phyloP scores from a whole-genome alignment of 2,113 vertebrate species.

The Otocyon megalotis region DNA sequence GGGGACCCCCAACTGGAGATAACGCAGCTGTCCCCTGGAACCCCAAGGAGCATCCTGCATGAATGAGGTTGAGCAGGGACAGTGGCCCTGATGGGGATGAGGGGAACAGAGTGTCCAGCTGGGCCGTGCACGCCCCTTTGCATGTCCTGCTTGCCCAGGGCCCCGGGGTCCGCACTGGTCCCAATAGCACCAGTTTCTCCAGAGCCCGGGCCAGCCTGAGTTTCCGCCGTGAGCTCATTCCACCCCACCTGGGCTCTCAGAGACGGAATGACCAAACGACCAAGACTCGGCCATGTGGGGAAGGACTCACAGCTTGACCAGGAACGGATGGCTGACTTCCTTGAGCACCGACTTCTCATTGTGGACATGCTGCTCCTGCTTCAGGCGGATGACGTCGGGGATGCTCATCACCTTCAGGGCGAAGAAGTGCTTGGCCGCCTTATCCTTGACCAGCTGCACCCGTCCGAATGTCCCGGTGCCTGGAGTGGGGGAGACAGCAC shows the following conservation, averaged over 20 bases:
- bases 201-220: background rate
- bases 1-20: background rate
- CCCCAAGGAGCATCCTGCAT: rapidly evolving
- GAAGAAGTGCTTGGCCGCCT: conserved; percentile 89
- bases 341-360: conserved; percentile 96
- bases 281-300: too few species aligned
- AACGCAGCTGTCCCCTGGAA: rapidly evolving
- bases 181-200: background rate
- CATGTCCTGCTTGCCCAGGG: background rate
- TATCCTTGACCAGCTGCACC: conserved; percentile 95
- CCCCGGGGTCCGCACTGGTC: rapidly evolving
- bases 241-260: background rate
- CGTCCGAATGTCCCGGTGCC: conserved; percentile 97
- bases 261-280: too few species aligned
- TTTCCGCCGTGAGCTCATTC: background rate
- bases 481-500: conserved; percentile 72
- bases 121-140: background rate
- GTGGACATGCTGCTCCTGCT: conserved; percentile 98
- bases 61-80: background rate
- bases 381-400: conserved; percentile 95
- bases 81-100: background rate
- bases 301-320: conserved; percentile 94
- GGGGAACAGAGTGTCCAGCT: background rate
- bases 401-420: conserved; percentile 99
- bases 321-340: conserved; percentile 96